These are phyloP conservation scores for Cossypha caffra DNA, from an alignment of 2,797 vertebrate genomes.

Conservation along the genomic window DNA sequence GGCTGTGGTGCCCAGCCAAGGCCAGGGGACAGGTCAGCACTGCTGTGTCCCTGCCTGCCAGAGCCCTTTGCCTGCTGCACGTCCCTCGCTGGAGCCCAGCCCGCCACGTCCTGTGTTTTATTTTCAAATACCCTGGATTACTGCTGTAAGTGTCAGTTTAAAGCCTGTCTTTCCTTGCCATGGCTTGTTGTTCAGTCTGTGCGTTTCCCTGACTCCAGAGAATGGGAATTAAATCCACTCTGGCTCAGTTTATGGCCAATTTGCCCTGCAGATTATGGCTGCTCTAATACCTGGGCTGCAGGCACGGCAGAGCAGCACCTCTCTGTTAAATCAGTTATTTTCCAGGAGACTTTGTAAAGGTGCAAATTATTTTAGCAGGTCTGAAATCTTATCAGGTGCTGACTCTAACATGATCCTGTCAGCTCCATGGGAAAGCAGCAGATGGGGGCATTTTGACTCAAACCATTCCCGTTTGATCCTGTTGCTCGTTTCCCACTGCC, in stretches of 20 bases:
- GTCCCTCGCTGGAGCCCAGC: accelerated
- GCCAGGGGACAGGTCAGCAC: neutral
- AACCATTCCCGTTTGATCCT: neutral
- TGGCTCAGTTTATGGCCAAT: neutral
- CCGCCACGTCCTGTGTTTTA: accelerated
- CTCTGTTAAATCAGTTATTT: neutral
- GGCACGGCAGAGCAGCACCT: neutral
- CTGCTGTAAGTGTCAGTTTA: neutral
- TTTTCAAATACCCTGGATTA: neutral
- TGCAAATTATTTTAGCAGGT: neutral
- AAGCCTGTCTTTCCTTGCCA: neutral
- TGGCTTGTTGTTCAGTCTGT: neutral
- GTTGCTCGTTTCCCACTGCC: accelerated
- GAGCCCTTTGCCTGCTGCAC: neutral
- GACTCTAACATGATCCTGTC: neutral
- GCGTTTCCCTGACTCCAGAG: neutral
- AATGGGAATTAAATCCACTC: constrained; percentile 20
- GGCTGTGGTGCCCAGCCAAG: neutral
- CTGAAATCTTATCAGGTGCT: neutral
- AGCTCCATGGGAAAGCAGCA: neutral
- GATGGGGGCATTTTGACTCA: neutral
- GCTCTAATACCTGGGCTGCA: neutral
- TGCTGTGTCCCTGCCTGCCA: neutral
- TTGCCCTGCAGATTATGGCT: neutral
- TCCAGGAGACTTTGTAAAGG: neutral